These are phyloP conservation scores for Hestina assimilis DNA, from an alignment of 1,140 invertebrate genomes.

Conservation along the genomic window DNA sequence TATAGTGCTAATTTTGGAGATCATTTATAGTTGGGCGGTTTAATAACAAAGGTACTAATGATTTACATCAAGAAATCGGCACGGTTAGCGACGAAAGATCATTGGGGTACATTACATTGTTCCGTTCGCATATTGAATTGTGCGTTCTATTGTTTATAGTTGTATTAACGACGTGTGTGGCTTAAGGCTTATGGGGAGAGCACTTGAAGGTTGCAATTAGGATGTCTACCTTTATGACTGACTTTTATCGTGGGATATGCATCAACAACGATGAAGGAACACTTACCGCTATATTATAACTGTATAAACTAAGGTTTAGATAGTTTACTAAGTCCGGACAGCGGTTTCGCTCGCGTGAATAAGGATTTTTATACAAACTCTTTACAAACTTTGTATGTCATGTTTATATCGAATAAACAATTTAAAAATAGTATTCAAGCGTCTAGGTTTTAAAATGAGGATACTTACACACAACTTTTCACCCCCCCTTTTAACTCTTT, in stretches of 20 bases:
- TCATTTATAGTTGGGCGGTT: conserved; percentile 45
- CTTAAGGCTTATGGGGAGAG: conserved; percentile 26
- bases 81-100: conserved; percentile 71
- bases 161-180: conserved; percentile 60
- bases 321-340: neutral
- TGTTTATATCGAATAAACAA: no score
- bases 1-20: conserved; percentile 31
- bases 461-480: no score
- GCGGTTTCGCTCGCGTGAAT: neutral
- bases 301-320: neutral
- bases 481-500: no score
- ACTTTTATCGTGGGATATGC: neutral
- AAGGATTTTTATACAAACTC: no score
- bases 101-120: conserved; percentile 70
- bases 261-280: neutral
- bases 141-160: conserved; percentile 68
- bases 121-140: conserved; percentile 73
- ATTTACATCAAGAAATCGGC: conserved; percentile 70
- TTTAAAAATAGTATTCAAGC: no score
- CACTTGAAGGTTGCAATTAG: conserved; percentile 28
- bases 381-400: no score
- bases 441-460: no score
- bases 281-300: neutral
- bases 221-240: neutral
- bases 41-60: conserved; percentile 68